Conservation (phyloP, 2,113 vertebrate species). For the Apteryx mantelli region DNA sequence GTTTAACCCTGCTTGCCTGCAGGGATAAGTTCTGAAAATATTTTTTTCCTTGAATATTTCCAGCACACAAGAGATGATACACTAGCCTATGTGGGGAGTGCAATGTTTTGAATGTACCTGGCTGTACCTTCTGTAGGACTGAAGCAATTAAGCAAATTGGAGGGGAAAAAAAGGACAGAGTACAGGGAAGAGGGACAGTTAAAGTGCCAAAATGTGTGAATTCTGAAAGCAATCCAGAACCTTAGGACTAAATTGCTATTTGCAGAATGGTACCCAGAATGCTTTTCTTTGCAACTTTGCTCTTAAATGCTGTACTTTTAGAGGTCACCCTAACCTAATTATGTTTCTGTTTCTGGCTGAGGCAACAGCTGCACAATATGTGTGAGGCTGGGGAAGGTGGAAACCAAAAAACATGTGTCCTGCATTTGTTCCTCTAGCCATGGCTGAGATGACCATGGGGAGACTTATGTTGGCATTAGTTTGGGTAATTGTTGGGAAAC, state of each 20-base stretch:
- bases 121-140: neutral
- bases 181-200: neutral
- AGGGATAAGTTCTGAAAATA: neutral
- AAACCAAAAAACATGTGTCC: neutral
- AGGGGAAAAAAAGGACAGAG: neutral
- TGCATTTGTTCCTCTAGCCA: neutral
- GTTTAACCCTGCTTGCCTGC: neutral
- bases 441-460: neutral
- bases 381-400: neutral
- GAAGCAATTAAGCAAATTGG: neutral
- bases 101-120: neutral
- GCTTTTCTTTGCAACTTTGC: constrained; percentile 8
- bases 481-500: constrained; percentile 9
- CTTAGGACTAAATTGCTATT: neutral
- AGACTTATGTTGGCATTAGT: neutral
- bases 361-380: constrained; percentile 36
- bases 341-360: constrained; percentile 26
- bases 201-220: neutral
- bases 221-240: neutral
- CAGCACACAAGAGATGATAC: neutral
- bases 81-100: neutral
- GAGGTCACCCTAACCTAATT: constrained; percentile 50
- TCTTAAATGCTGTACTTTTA: neutral
- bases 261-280: neutral
- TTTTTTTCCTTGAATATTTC: neutral